Base-by-base conservation (phyloP, 2,113 vertebrate genomes). In the Typhlomys cinereus region DNA sequence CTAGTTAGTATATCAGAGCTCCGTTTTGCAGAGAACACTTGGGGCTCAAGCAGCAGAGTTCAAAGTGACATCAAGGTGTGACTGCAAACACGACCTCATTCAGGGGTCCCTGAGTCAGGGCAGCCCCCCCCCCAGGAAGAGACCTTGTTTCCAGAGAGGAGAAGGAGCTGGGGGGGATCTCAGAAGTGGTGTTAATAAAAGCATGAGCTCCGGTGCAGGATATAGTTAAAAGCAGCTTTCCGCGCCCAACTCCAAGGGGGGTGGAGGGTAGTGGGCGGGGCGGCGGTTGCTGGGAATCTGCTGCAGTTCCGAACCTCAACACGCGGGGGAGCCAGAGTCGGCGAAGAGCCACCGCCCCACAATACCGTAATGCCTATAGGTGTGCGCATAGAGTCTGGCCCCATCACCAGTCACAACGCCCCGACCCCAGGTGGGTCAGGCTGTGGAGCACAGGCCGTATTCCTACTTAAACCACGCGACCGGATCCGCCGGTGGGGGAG, bases 281-380 rank as follows among this genome's bases (percentile, higher is more conserved):
- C n/a, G 41, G 66, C 54, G 50, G 87, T 59, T 9, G 6, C 5
- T 12, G 5, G 34, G 13, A n/a, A n/a, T 29, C 62, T 2, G 0
- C 64, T 89, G 96, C 67, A 93, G 92, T 94, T 91, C 61, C 20
- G 0, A 7, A 1, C 13, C 3, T 31, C 0, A 4, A 36, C 95
- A 54, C 85, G 39, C 5, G 69, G 73, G 92, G 92, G 92, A 57
- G 90, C 85, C 69, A 89, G 93, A 93, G 85, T 36, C 64, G 1
- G 44, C 4, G 11, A 44, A 39, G 83, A 48, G 23, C 27, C 5
- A 57, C 36, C 1, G 27, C 6, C 15, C 10, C n/a, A 0, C 1
- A 20, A 1, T 66, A 74, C 84, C 50, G 3, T 74, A 73, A 82
- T 76, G 57, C 13, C 36, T n/a, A 4, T 29, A 13, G 31, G 44